Evolutionary conservation across 2,797 vertebrate species (phyloP), one percentile per base, ranked within the genome.

Genomic region (Spea hammondii): DNA sequence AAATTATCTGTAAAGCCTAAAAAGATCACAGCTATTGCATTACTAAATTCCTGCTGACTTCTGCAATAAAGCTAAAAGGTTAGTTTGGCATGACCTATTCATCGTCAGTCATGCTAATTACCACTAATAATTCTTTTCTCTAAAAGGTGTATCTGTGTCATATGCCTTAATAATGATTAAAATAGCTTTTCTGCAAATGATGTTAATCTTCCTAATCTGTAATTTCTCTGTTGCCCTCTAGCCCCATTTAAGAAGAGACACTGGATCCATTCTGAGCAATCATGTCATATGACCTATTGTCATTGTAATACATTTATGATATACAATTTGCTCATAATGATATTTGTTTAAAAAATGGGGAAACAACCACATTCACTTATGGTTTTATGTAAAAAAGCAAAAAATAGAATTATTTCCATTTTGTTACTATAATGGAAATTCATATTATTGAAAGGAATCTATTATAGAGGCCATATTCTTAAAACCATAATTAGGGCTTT

Each of bases 131-230:
- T 70, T 70, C 57, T 70, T n/a, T 49, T 77, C 67, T 70, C 14
- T 70, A 70, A 70, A 77, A 14, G 47, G 55, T 77, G 76, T 77
- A 48, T 57, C 51, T 77, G 67, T 5, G 70, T 77, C 47, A 10
- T 49, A 77, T 51, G 17, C 54, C 54, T 77, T 77, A 77, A 77
- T 77, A 70, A 70, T 62, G 48, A 77, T 70, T 70, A 47, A 77
- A 70, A 54, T 70, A 77, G 45, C 54, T 51, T 70, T 65, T 70
- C 65, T 70, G 57, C 47, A 49, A 70, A 53, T 77, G 14, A 77
- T 69, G 55, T 70, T 77, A 77, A 70, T 70, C 57, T 77, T 77
- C 50, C 66, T 51, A 70, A 62, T 70, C 67, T 77, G 55, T 70
- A 70, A 62, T 70, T 77, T 70, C 55, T 51, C 64, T 13, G 48